A percentile compares a stretch with the other conserved stretches of the same genome.
phyloP scores from a whole-genome alignment of 2,113 vertebrate genomes.

The Varanus salvator region DNA sequence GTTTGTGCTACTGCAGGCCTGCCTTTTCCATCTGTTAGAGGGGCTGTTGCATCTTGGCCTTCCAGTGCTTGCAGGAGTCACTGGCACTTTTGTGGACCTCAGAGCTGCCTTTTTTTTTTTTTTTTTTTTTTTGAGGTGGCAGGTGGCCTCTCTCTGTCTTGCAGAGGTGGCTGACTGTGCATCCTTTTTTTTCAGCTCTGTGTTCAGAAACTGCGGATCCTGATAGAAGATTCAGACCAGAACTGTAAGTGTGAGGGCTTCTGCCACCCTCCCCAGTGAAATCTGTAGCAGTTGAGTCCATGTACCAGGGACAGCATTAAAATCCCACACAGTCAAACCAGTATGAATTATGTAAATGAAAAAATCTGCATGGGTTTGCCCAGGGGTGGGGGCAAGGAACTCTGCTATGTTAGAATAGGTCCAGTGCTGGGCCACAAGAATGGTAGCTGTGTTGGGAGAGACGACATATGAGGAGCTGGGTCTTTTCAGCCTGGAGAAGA shows the following conservation, averaged over 20 bases:
- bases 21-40: neutral
- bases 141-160: no score
- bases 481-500: no score
- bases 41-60: neutral
- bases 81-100: neutral
- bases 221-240: slow-evolving; percentile 99
- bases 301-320: neutral
- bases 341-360: no score
- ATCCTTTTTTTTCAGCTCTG: slow-evolving; percentile 85
- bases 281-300: slow-evolving; percentile 58
- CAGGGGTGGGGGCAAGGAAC: no score
- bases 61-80: neutral
- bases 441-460: no score
- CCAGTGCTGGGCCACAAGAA: no score
- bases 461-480: no score
- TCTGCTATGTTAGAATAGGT: no score
- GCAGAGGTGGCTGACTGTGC: neutral
- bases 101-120: neutral
- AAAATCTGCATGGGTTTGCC: no score
- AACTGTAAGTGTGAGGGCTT: slow-evolving; percentile 91
- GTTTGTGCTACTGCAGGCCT: neutral
- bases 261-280: slow-evolving; percentile 66
- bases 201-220: slow-evolving; percentile 97
- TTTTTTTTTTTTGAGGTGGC: neutral
- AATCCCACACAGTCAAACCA: neutral